Percentiles rank a stretch among this genome's conserved stretches.
These are phyloP conservation scores for Acleris cristana DNA, from an alignment of 2,888 invertebrate species.

Conservation along the genomic window DNA sequence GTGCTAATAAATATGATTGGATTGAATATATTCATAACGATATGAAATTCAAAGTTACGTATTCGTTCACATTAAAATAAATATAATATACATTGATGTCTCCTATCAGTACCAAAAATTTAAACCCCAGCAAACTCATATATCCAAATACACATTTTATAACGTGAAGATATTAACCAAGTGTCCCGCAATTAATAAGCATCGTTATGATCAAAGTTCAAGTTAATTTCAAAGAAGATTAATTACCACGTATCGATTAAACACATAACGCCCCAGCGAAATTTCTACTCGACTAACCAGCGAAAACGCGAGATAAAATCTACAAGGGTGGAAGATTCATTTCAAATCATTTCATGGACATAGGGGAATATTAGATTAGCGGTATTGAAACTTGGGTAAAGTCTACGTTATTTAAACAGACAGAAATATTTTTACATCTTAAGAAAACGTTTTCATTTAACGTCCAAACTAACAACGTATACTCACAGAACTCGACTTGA, in stretches of 20 bases:
- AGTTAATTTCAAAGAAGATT: constrained; percentile 60
- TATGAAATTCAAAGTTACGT: too few relatives aligned
- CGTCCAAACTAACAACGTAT: too few relatives aligned
- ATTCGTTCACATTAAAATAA: too few relatives aligned
- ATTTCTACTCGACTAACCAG: constrained; percentile 65
- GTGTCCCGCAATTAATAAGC: constrained; percentile 31
- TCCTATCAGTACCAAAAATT: too few relatives aligned
- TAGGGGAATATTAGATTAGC: constrained; percentile 9
- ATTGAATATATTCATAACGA: too few relatives aligned
- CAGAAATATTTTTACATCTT: too few relatives aligned
- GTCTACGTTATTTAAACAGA: too few relatives aligned
- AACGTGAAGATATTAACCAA: constrained; percentile 15
- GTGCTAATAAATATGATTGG: too few relatives aligned
- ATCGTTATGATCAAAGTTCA: constrained; percentile 54
- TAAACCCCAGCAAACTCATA: too few relatives aligned
- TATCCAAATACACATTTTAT: constrained; percentile 6
- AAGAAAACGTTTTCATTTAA: too few relatives aligned
- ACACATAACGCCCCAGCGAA: constrained; percentile 58
- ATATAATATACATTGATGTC: too few relatives aligned
- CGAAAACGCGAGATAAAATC: constrained; percentile 65
- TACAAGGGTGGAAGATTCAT: constrained; percentile 11
- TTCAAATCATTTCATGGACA: constrained; percentile 6
- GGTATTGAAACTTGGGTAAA: not conserved
- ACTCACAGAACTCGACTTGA: too few relatives aligned
- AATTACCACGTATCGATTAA: constrained; percentile 63